These are phyloP conservation scores for Drosophila picticornis DNA, from an alignment of 2,888 invertebrate genomes.

Conservation along the genomic window DNA sequence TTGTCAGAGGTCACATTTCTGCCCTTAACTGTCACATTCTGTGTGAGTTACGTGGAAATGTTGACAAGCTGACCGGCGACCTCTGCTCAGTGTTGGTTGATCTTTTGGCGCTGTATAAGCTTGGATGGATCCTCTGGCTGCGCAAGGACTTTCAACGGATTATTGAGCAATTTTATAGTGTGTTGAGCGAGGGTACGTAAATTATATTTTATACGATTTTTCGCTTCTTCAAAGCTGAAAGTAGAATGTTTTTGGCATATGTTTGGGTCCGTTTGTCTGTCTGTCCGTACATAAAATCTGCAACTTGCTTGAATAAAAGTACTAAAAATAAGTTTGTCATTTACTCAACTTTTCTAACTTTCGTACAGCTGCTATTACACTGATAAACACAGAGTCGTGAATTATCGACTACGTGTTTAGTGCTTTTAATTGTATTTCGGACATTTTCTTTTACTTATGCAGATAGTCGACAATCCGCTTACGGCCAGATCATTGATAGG, in stretches of 20 bases:
- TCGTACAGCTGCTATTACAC: neutral
- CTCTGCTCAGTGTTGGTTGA: conserved; percentile 43
- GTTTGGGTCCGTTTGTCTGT: neutral
- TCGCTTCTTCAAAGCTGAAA: neutral
- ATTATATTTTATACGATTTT: neutral
- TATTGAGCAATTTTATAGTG: conserved; percentile 2
- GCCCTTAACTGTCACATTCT: conserved; percentile 39
- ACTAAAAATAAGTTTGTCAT: neutral
- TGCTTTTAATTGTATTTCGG: too few relatives aligned
- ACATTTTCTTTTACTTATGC: neutral
- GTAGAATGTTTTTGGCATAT: neutral
- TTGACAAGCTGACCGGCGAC: conserved; percentile 36
- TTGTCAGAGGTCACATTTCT: conserved; percentile 25
- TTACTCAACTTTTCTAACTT: neutral
- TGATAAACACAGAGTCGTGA: neutral
- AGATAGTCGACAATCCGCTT: conserved; percentile 18
- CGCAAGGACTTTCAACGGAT: conserved; percentile 19
- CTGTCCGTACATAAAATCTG: neutral
- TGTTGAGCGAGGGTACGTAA: conserved; percentile 6
- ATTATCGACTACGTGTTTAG: neutral
- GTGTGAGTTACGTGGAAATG: conserved; percentile 28
- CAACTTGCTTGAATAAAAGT: neutral
- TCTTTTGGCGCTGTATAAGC: conserved; percentile 33
- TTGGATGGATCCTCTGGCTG: conserved; percentile 15
- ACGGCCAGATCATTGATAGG: conserved; percentile 9